phyloP scores from a whole-genome alignment of 1,140 invertebrate genomes.

The Cephus cinctus region DNA sequence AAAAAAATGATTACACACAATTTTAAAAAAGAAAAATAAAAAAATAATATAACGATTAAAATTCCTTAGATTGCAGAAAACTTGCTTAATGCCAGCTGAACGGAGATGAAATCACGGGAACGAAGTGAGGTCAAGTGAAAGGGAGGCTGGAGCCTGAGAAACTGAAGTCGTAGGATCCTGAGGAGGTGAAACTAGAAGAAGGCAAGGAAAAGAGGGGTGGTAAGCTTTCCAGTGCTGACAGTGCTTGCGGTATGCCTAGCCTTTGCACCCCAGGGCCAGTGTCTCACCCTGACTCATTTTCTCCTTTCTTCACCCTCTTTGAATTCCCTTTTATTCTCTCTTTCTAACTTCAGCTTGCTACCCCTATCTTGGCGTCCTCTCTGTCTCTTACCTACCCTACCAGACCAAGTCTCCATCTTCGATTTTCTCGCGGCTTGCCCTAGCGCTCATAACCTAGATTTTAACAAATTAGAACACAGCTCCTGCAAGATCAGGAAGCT shows the following conservation, averaged over 20 bases:
- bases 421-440: conserved; percentile 42
- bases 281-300: not conserved
- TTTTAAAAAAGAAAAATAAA: too few species aligned
- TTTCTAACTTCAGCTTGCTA: not conserved
- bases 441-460: conserved; percentile 46
- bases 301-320: not conserved
- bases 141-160: too few species aligned
- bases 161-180: too few species aligned
- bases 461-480: conserved; percentile 25
- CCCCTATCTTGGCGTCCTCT: conserved; percentile 1
- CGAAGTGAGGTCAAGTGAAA: too few species aligned
- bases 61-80: too few species aligned
- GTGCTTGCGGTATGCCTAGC: not conserved
- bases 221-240: not conserved
- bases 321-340: not conserved
- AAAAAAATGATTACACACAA: too few species aligned
- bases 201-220: not conserved
- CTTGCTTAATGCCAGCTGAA: too few species aligned
- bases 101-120: too few species aligned
- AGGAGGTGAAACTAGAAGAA: too few species aligned
- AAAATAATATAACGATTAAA: too few species aligned
- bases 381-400: conserved; percentile 30
- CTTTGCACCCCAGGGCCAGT: conserved; percentile 8
- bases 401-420: too few species aligned
- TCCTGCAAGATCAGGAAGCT: too few species aligned